Evolutionary conservation across 1,140 invertebrate species (phyloP).

Genomic region (Mercenaria mercenaria): DNA sequence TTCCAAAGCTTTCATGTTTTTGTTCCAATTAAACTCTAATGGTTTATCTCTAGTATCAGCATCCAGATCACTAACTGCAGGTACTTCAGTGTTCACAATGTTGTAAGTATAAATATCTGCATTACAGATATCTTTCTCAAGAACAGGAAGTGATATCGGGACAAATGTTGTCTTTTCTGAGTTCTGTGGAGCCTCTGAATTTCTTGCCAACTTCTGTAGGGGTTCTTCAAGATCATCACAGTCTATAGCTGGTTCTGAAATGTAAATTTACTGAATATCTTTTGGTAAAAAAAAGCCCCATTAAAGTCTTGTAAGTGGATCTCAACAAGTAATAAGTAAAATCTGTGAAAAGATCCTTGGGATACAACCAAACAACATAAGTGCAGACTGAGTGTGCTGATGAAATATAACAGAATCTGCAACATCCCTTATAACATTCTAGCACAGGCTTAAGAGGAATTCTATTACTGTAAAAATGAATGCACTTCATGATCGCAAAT

Average conservation of each 20-base stretch:
- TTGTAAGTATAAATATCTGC: constrained; percentile 13
- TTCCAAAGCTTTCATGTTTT: constrained; percentile 4
- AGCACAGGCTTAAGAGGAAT: too few relatives aligned
- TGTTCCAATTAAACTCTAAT: constrained; percentile 2
- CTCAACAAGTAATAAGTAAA: not conserved
- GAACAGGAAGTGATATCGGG: not conserved
- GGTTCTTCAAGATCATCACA: not conserved
- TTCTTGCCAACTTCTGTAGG: not conserved
- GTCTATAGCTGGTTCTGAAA: not conserved
- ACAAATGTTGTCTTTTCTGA: not conserved
- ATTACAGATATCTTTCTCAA: not conserved
- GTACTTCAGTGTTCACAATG: not conserved
- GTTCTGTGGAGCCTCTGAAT: not conserved
- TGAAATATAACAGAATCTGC: too few relatives aligned
- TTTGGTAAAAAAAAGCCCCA: not conserved
- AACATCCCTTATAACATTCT: too few relatives aligned
- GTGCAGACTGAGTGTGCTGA: too few relatives aligned
- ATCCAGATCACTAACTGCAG: not conserved
- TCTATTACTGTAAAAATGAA: too few relatives aligned
- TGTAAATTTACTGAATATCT: not conserved
- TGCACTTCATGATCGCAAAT: too few relatives aligned
- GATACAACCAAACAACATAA: not conserved
- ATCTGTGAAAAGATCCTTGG: not conserved
- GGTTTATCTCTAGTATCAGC: not conserved
- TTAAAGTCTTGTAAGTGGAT: too few relatives aligned